Percentiles rank a stretch among this genome's conserved stretches.
Evolutionary conservation across 1,140 invertebrate species (phyloP).

Genomic region (Rhyzopertha dominica): DNA sequence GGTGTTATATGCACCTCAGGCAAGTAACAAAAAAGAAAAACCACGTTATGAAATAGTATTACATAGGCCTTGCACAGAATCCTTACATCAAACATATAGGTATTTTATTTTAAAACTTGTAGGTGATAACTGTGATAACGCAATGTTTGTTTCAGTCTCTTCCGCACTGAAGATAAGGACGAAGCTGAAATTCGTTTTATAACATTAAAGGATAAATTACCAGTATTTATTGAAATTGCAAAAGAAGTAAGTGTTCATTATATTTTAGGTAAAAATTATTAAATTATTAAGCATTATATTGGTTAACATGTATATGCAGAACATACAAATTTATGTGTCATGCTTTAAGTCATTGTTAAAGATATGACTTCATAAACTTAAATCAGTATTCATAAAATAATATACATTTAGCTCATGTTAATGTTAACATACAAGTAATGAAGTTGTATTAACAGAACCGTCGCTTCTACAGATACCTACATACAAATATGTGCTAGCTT

Average conservation of each 20-base stretch:
- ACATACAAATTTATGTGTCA: too few species aligned
- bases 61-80: constrained; percentile 62
- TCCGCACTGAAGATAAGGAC: constrained; percentile 57
- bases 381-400: too few species aligned
- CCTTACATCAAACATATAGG: constrained; percentile 63
- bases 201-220: constrained; percentile 66
- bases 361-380: too few species aligned
- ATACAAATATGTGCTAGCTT: too few species aligned
- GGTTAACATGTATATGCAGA: too few species aligned
- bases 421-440: too few species aligned
- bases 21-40: constrained; percentile 49
- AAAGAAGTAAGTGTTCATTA: constrained; percentile 55
- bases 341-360: too few species aligned
- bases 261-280: too few species aligned
- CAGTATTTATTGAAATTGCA: constrained; percentile 61
- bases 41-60: constrained; percentile 66
- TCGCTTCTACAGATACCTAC: too few species aligned
- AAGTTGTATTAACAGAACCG: too few species aligned
- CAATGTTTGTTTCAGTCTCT: constrained; percentile 60
- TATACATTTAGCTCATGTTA: too few species aligned
- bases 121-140: constrained; percentile 7
- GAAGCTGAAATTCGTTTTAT: constrained; percentile 65
- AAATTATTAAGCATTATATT: too few species aligned
- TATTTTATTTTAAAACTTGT: constrained; percentile 33
- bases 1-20: constrained; percentile 59